Evolutionary conservation across 2,113 vertebrate species (phyloP).

Genomic region (Tenrec ecaudatus): DNA sequence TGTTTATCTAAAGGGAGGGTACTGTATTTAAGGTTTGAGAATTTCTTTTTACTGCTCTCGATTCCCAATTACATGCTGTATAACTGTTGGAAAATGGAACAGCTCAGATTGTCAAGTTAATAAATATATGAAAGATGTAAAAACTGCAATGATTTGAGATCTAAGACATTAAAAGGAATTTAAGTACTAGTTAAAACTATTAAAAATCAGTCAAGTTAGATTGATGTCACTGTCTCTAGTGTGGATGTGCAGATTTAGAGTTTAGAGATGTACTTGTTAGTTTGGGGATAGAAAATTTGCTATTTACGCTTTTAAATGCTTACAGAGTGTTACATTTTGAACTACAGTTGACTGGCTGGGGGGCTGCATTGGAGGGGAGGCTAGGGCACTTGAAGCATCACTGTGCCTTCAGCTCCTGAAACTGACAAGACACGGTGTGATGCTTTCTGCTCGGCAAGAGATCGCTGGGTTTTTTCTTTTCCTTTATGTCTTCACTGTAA

Average conservation of each 20-base stretch:
- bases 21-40: conserved; percentile 22
- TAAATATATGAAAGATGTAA: conserved; percentile 42
- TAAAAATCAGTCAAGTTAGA: conserved; percentile 43
- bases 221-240: conserved; percentile 32
- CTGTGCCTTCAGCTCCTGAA: neutral
- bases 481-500: neutral
- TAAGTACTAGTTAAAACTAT: conserved; percentile 15
- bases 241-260: neutral
- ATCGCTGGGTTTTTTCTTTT: conserved; percentile 18
- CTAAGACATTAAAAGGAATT: conserved; percentile 42
- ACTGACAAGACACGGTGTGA: neutral
- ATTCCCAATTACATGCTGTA: neutral
- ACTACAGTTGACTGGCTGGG: neutral
- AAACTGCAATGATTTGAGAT: conserved; percentile 22
- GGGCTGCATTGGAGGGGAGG: neutral
- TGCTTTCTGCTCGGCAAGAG: conserved; percentile 16
- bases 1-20: conserved; percentile 1
- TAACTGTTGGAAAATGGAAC: conserved; percentile 2
- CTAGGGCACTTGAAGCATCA: neutral
- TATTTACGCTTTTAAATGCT: conserved; percentile 22
- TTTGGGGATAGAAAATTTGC: conserved; percentile 44
- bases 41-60: conserved; percentile 11
- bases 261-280: neutral
- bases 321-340: neutral
- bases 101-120: conserved; percentile 9